Base-by-base conservation (phyloP, 2,113 vertebrate species). In the Ursus arctos region DNA sequence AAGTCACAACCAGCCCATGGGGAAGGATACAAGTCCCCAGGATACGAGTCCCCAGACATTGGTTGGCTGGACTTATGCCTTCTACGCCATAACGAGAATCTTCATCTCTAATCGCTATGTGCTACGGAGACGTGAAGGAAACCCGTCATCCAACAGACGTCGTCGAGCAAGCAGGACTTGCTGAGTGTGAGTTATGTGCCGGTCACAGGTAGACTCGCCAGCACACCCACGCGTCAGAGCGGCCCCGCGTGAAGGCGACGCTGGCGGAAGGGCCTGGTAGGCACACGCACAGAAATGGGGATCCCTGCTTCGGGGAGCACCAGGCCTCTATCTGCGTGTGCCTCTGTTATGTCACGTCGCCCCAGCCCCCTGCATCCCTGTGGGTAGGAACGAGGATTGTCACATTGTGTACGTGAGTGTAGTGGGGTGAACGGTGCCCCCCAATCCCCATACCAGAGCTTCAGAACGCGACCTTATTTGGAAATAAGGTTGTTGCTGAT, bases 281-380 rank as follows among this genome's bases (percentile, higher is more conserved):
- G 74, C 18, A n/a, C 0, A 7, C 0, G 0, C 4, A 14, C 53
- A 65, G 19, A 81, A 65, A 51, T 3, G 6, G 72, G 13, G 43
- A 8, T 4, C 40, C 13, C 7, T 6, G 72, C 43, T 9, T 16
- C 2, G 43, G 24, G 72, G 22, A 8, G 13, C 7, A 0, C n/a
- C 7, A 6, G 9, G 4, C 13, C 21, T 63, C 11, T 0, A 9
- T 8, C 1, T 1, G 3, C 2, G 4, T 11, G 33, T 6, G 11
- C 3, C 4, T 2, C n/a, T 1, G 7, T 24, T 22, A 0, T 0
- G 0, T 28, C 12, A 4, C 18, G 0, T 14, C 1, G 1, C 5
- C 76, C 53, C 16, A 3, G 26, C 19, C 28, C n/a, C 14, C 49
- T 1, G 2, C 51, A 6, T 26, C 1, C 15, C 7, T 5, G 2